Evolutionary conservation across 2,797 vertebrate genomes (phyloP), one percentile per base, ranked within the genome.

Genomic region (Tadarida brasiliensis): DNA sequence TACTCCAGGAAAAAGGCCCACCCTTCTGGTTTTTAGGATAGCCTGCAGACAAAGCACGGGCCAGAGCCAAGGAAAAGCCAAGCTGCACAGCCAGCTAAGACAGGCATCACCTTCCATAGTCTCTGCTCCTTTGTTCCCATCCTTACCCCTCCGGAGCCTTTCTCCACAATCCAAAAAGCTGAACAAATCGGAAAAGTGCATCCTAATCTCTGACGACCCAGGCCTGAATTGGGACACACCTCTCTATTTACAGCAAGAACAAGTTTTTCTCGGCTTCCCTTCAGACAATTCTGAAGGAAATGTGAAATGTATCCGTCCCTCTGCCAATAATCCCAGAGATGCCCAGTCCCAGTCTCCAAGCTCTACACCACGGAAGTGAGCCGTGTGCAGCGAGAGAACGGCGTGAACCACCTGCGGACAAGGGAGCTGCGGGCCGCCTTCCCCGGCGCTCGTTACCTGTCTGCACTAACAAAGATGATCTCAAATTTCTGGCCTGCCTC

Each of bases 391-490:
- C 0, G 7, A 73, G 65, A 71, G 22, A 57, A 44, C 59, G 1
- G 16, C 7, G 8, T 33, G 24, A 71, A 28, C 17, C n/a, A 10
- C 70, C 61, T 4, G 1, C 1, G 9, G 47, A 11, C 17, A 35
- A 54, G 76, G 9, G 2, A 20, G 19, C 7, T 0, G 10, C 5
- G 3, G 3, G 5, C 35, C 35, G 4, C 49, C n/a, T 33, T 11
- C 51, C 16, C 56, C 7, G 12, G 26, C 28, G 16, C 30, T 16
- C 12, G 1, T 98, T 98, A 99, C 99, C 99, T 99, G 99, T 99
- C 99, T 51, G 99, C 99, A 11, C 99, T 99, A 95, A 99, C 99
- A 0, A 99, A 99, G 97, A 99, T 99, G 0, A 99, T 99, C 99
- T 99, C 99, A 97, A 99, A 99, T 97, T 99, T 99, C 91, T 99